These are phyloP conservation scores for Oeneis ivallda DNA, from an alignment of 2,888 invertebrate species.

Conservation along the genomic window DNA sequence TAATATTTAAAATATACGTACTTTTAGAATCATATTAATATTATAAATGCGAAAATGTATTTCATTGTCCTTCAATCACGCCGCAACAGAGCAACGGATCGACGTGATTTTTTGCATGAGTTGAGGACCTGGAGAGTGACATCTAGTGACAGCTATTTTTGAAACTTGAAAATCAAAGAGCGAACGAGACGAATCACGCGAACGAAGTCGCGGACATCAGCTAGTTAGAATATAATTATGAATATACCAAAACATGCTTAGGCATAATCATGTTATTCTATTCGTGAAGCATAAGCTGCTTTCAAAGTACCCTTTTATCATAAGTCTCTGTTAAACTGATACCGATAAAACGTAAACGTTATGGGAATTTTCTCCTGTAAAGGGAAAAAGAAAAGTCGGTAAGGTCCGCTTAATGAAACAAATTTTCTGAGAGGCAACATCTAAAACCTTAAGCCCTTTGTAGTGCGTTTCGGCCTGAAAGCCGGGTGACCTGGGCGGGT, in stretches of 20 bases:
- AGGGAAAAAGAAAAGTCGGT: slow-evolving; percentile 69
- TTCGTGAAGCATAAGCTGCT: slow-evolving; percentile 27
- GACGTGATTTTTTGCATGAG: too few relatives aligned
- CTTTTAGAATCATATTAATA: neutral
- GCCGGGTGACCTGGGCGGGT: slow-evolving; percentile 59
- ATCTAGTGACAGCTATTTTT: too few relatives aligned
- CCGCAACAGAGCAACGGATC: too few relatives aligned
- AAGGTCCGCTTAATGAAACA: slow-evolving; percentile 74
- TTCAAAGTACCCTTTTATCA: slow-evolving; percentile 37
- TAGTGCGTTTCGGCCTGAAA: slow-evolving; percentile 70
- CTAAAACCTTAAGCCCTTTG: slow-evolving; percentile 77
- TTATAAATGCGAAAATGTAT: too few relatives aligned
- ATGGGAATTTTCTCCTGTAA: slow-evolving; percentile 57
- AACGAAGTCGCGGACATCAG: too few relatives aligned
- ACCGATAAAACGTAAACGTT: slow-evolving; percentile 59
- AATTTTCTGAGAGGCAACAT: slow-evolving; percentile 75
- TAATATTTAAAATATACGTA: neutral
- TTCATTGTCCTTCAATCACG: too few relatives aligned
- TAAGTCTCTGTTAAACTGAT: slow-evolving; percentile 51
- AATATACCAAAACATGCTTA: slow-evolving; percentile 4
- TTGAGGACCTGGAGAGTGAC: too few relatives aligned
- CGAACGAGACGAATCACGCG: too few relatives aligned
- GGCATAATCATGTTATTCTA: slow-evolving; percentile 19
- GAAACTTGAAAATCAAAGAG: too few relatives aligned
- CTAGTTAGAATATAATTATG: neutral